These are phyloP conservation scores for Saccopteryx leptura DNA, from an alignment of 2,113 vertebrate genomes.

Conservation along the genomic window DNA sequence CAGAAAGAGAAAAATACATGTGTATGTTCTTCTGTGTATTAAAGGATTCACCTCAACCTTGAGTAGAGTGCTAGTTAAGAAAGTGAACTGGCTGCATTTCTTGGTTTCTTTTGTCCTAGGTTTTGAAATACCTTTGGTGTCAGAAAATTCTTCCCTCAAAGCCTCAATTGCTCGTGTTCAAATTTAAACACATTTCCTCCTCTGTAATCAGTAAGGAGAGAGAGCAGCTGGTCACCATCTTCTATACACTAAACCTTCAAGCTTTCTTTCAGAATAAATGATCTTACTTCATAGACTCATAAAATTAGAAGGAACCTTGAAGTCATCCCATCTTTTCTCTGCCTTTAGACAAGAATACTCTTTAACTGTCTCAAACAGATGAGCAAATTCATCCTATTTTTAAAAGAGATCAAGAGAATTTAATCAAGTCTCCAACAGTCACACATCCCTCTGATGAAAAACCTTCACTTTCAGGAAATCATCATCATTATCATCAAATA, in stretches of 20 bases:
- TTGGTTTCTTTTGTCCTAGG: conserved; percentile 42
- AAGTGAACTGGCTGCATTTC: background rate
- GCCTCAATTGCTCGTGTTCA: background rate
- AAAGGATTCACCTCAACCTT: too few species aligned
- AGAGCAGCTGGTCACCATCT: conserved; percentile 69
- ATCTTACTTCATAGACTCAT: conserved; percentile 58
- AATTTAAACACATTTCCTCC: conserved; percentile 67
- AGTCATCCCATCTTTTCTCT: conserved; percentile 51
- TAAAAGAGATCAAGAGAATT: conserved; percentile 73
- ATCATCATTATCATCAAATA: conserved; percentile 81
- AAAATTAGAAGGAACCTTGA: conserved; percentile 60
- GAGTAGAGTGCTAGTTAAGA: background rate
- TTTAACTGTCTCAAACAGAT: conserved; percentile 56
- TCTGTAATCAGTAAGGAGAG: conserved; percentile 58
- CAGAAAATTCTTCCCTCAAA: conserved; percentile 53
- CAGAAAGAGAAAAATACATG: background rate
- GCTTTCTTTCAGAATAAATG: conserved; percentile 57
- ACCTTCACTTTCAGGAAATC: conserved; percentile 72
- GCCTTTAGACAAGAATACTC: conserved; percentile 49
- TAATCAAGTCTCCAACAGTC: conserved; percentile 70
- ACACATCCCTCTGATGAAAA: conserved; percentile 72
- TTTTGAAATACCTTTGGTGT: conserved; percentile 33
- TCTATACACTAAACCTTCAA: background rate
- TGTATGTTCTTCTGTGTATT: rapidly evolving
- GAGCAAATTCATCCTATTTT: conserved; percentile 74